A percentile compares a stretch with the other conserved stretches of the same genome.
Conservation (phyloP, 2,113 vertebrate genomes). For the Barbus barbus region DNA sequence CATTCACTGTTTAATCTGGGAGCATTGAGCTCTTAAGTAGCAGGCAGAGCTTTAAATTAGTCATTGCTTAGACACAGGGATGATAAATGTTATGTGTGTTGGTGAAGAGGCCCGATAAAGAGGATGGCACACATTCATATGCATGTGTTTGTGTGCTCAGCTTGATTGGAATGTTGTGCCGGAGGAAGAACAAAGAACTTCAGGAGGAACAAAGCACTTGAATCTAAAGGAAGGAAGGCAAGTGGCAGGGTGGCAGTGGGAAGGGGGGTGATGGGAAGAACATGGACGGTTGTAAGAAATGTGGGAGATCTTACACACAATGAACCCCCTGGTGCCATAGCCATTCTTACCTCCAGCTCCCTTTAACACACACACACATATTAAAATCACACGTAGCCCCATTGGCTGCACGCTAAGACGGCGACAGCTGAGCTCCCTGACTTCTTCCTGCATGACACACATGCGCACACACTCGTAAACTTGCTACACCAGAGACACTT, state of each 20-base stretch:
- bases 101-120: slow-evolving; percentile 71
- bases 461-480: neutral
- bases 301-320: slow-evolving; percentile 58
- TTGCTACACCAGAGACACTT: slow-evolving; percentile 44
- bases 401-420: slow-evolving; percentile 59
- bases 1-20: slow-evolving; percentile 22
- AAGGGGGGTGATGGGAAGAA: slow-evolving; percentile 45
- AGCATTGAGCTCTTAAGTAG: slow-evolving; percentile 40
- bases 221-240: slow-evolving; percentile 73
- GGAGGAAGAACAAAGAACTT: slow-evolving; percentile 71
- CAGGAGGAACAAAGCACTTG: slow-evolving; percentile 38
- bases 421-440: slow-evolving; percentile 74
- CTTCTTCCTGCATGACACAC: slow-evolving; percentile 56
- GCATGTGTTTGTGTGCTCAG: slow-evolving; percentile 76
- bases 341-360: slow-evolving; percentile 18
- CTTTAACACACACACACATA: slow-evolving; percentile 35
- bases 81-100: slow-evolving; percentile 72
- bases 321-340: slow-evolving; percentile 62
- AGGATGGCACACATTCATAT: slow-evolving; percentile 77
- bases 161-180: slow-evolving; percentile 73
- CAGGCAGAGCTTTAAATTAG: slow-evolving; percentile 35
- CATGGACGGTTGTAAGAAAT: slow-evolving; percentile 60
- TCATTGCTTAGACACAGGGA: slow-evolving; percentile 58
- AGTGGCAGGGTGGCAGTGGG: slow-evolving; percentile 53
- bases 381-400: slow-evolving; percentile 19